Evolutionary conservation across 2,797 vertebrate genomes (phyloP).

Genomic region (Hephaestus fuliginosus): DNA sequence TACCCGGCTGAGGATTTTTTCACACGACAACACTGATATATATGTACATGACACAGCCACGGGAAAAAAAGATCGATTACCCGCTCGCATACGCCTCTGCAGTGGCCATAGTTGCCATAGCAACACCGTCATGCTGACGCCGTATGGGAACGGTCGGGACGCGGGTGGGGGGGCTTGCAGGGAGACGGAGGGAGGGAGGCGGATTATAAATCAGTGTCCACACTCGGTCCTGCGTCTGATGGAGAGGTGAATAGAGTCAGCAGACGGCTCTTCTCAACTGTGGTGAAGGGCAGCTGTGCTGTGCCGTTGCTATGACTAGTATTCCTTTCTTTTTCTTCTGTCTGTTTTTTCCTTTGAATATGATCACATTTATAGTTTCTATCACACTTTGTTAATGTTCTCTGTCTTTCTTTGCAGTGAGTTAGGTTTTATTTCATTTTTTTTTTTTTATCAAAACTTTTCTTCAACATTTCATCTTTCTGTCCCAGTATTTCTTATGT

Average conservation of each 20-base stretch:
- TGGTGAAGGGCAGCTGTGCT: conserved; percentile 39
- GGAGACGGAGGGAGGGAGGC: conserved; percentile 8
- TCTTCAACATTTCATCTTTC: not conserved
- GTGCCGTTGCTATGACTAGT: conserved; percentile 1
- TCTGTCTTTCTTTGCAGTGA: not conserved
- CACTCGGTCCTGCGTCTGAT: conserved; percentile 30
- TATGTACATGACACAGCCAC: conserved; percentile 24
- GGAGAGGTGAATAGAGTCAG: conserved; percentile 38
- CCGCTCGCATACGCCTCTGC: conserved; percentile 58
- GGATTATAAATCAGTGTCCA: conserved; percentile 69
- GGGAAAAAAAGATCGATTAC: conserved; percentile 46
- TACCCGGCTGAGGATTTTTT: conserved; percentile 5
- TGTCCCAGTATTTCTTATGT: not conserved
- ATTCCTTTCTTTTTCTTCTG: not conserved
- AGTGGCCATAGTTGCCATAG: conserved; percentile 74
- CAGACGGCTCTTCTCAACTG: conserved; percentile 10
- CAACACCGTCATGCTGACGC: conserved; percentile 63
- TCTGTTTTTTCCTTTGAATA: not conserved
- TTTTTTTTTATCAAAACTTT: too few species aligned
- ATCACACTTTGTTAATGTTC: too few species aligned
- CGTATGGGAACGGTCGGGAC: conserved; percentile 31
- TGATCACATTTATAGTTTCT: too few species aligned
- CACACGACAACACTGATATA: conserved; percentile 30
- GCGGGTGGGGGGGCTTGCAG: conserved; percentile 19
- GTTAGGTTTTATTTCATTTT: not conserved